A percentile compares a stretch with the other conserved stretches of the same genome.
These are phyloP conservation scores for Andricus curvator DNA, from an alignment of 2,888 invertebrate genomes.

Conservation along the genomic window DNA sequence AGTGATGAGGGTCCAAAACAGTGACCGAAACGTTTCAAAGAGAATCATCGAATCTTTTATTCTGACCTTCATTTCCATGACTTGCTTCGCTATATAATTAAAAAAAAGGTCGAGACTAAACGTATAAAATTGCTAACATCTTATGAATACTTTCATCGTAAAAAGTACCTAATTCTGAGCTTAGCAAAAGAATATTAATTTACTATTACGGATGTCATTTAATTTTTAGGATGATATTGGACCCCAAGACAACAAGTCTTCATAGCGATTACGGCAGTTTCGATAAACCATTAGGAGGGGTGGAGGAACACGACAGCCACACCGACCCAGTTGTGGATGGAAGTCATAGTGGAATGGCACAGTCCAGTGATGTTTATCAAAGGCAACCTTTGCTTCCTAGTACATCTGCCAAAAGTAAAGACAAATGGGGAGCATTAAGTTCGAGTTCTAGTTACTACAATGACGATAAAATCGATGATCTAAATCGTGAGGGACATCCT, in stretches of 20 bases:
- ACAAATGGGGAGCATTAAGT: slow-evolving; percentile 78
- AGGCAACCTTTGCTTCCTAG: slow-evolving; percentile 81
- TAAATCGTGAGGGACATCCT: slow-evolving; percentile 67
- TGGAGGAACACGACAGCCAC: slow-evolving; percentile 70
- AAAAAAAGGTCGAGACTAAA: too few relatives aligned
- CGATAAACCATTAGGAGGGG: slow-evolving; percentile 77
- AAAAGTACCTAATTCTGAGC: too few relatives aligned
- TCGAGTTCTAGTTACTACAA: slow-evolving; percentile 78
- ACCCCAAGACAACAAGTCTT: slow-evolving; percentile 81
- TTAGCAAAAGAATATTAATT: background rate
- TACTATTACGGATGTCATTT: background rate
- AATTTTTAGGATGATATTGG: slow-evolving; percentile 82
- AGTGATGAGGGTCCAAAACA: too few relatives aligned
- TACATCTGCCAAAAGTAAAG: slow-evolving; percentile 77
- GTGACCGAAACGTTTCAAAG: too few relatives aligned
- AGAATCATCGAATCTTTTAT: too few relatives aligned
- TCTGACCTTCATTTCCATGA: too few relatives aligned
- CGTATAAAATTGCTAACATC: too few relatives aligned
- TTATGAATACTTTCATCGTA: too few relatives aligned
- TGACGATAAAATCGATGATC: slow-evolving; percentile 78
- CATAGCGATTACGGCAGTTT: slow-evolving; percentile 83
- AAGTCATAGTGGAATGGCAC: slow-evolving; percentile 76
- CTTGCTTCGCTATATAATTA: too few relatives aligned
- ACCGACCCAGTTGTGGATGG: slow-evolving; percentile 78
- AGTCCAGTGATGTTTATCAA: slow-evolving; percentile 81